Evolutionary conservation across 2,888 invertebrate genomes (phyloP).

Genomic region (Cataglyphis rosenhaueri): DNA sequence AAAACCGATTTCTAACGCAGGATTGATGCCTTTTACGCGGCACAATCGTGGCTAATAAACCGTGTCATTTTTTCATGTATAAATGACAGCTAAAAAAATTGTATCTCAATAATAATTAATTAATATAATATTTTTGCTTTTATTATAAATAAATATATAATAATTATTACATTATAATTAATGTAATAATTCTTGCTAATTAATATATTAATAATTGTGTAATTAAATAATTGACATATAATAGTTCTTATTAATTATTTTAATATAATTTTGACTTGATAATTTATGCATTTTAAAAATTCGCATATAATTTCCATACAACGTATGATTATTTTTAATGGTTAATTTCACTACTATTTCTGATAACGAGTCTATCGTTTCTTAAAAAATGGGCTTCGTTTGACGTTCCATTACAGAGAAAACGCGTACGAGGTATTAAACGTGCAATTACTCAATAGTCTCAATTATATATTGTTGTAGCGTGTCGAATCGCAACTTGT

Average conservation of each 20-base stretch:
- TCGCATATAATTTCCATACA: background rate
- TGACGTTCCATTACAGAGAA: constrained; percentile 33
- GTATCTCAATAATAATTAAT: background rate
- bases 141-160: background rate
- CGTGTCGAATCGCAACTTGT: constrained; percentile 23
- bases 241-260: background rate
- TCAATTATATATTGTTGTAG: constrained; percentile 14
- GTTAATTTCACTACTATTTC: background rate
- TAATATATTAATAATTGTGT: background rate
- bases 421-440: constrained; percentile 28
- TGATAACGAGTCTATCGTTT: background rate
- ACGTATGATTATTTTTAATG: background rate
- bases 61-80: constrained; percentile 27
- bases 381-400: background rate
- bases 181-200: background rate
- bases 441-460: constrained; percentile 26
- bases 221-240: background rate
- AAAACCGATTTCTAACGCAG: constrained; percentile 35
- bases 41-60: constrained; percentile 23
- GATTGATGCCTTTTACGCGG: constrained; percentile 31
- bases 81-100: background rate
- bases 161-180: background rate
- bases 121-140: background rate
- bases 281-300: background rate
- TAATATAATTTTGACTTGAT: background rate